These are phyloP conservation scores for Temnothorax rugatulus DNA, from an alignment of 2,888 invertebrate species.

Conservation along the genomic window DNA sequence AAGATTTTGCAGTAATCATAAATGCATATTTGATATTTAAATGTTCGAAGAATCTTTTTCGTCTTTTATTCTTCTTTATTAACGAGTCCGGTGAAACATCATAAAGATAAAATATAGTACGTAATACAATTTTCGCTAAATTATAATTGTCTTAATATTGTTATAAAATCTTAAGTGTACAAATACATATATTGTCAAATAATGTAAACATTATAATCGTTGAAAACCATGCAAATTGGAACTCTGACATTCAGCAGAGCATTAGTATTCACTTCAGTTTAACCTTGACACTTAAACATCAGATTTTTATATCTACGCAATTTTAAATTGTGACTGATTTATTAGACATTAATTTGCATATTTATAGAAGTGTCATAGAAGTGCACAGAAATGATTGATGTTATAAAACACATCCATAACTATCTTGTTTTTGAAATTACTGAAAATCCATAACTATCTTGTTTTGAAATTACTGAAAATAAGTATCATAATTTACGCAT, in stretches of 20 bases:
- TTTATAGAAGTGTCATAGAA: neutral
- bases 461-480: neutral
- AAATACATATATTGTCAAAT: neutral
- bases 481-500: neutral
- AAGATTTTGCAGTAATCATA: neutral
- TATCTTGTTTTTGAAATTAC: neutral
- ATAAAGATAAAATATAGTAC: neutral
- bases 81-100: neutral
- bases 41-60: neutral
- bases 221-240: neutral
- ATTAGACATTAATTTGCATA: neutral
- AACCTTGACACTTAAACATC: constrained; percentile 76
- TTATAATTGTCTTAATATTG: neutral
- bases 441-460: no score
- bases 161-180: neutral
- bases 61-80: neutral
- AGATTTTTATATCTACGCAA: constrained; percentile 65
- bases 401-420: no score
- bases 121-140: neutral
- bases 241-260: constrained; percentile 69
- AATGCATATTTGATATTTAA: constrained; percentile 6
- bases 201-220: neutral
- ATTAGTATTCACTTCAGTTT: constrained; percentile 70
- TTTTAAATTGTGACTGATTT: constrained; percentile 4
- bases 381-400: neutral